Percentiles rank a stretch among this genome's conserved stretches.
Conservation (phyloP, 2,888 invertebrate species). For the Blera fallax region DNA sequence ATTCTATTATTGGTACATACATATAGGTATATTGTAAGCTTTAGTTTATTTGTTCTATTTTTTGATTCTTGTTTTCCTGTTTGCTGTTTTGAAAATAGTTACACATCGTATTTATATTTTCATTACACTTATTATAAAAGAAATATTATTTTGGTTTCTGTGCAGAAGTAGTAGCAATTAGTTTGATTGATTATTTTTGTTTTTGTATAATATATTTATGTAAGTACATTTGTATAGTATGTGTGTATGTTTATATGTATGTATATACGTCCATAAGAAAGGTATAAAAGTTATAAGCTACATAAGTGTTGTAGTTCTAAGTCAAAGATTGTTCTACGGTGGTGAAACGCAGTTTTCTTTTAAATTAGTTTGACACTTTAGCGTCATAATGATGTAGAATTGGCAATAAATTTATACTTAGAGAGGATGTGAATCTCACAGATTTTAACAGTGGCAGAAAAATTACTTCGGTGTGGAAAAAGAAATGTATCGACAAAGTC, state of each 20-base stretch:
- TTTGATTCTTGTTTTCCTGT: slow-evolving; percentile 21
- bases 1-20: slow-evolving; percentile 25
- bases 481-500: too few relatives aligned
- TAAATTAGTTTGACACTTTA: not conserved
- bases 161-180: slow-evolving; percentile 4
- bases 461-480: too few relatives aligned
- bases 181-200: not conserved
- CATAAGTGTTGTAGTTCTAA: slow-evolving; percentile 10
- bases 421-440: not conserved
- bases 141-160: not conserved
- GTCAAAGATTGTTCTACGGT: slow-evolving; percentile 23
- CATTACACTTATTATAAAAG: not conserved
- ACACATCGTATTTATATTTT: not conserved
- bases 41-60: not conserved
- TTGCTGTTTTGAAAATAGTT: not conserved
- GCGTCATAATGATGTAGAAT: not conserved
- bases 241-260: slow-evolving; percentile 9
- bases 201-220: slow-evolving; percentile 10
- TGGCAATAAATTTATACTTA: not conserved
- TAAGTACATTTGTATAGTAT: slow-evolving; percentile 26
- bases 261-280: slow-evolving; percentile 48
- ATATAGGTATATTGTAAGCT: slow-evolving; percentile 12
- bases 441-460: not conserved
- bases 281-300: slow-evolving; percentile 62
- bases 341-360: slow-evolving; percentile 4